Evolutionary conservation across 2,113 vertebrate genomes (phyloP).

Genomic region (Myocastor coypus): DNA sequence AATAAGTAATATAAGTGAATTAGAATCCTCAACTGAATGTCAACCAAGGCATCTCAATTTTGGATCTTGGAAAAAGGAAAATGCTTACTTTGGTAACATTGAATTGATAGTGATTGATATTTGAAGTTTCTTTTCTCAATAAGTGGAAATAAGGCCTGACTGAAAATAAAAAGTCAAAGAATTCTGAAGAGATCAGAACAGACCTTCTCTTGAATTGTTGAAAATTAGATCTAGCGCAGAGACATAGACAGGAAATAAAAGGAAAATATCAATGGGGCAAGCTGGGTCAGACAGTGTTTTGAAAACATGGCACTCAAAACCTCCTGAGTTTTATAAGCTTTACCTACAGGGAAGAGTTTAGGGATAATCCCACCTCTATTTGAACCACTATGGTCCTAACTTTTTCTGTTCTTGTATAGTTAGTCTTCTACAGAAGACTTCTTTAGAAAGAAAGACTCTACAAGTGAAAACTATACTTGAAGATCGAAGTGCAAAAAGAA

Average conservation of each 20-base stretch:
- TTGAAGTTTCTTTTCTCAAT: slow-evolving; percentile 45
- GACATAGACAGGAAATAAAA: neutral
- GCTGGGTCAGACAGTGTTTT: neutral
- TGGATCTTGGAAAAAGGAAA: neutral
- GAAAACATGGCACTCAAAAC: neutral
- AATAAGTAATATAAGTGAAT: neutral
- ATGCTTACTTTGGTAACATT: neutral
- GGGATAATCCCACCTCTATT: neutral
- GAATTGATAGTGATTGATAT: neutral
- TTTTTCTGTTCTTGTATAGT: neutral
- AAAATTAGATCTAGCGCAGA: neutral
- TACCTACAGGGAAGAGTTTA: neutral
- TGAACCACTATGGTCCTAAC: neutral
- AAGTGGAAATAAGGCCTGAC: slow-evolving; percentile 1
- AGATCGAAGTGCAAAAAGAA: neutral
- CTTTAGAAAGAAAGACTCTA: neutral
- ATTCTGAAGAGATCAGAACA: slow-evolving; percentile 44
- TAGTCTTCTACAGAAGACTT: neutral
- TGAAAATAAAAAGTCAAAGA: neutral
- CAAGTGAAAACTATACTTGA: neutral
- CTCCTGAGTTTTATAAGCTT: neutral
- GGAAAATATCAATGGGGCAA: neutral
- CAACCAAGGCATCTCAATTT: neutral
- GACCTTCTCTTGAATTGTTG: neutral
- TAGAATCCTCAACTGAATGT: slow-evolving; percentile 9